phyloP scores from a whole-genome alignment of 2,888 invertebrate genomes.

The Rhamphomyia laevipes region DNA sequence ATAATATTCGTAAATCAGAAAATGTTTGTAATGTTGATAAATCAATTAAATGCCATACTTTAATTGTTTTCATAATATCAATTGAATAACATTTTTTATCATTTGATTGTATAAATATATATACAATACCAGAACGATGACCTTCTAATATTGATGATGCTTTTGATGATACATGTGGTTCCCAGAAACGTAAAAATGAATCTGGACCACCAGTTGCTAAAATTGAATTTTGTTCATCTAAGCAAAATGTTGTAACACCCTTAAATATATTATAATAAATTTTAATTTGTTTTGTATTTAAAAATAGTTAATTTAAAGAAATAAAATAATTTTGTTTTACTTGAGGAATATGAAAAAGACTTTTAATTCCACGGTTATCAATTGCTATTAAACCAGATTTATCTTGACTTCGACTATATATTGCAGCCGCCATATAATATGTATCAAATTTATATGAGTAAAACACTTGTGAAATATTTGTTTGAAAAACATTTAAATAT shows the following conservation, averaged over 20 bases:
- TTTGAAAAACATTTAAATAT: background rate
- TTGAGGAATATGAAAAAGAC: background rate
- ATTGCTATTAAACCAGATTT: background rate
- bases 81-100: conserved; percentile 59
- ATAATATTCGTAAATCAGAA: conserved; percentile 49
- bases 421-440: background rate
- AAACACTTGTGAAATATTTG: background rate
- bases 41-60: conserved; percentile 62
- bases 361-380: background rate
- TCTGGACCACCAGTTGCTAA: conserved; percentile 66
- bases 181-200: conserved; percentile 65
- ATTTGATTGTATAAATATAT: conserved; percentile 53
- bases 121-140: conserved; percentile 56
- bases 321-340: background rate
- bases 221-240: conserved; percentile 46
- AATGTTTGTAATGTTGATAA: conserved; percentile 57
- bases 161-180: conserved; percentile 60
- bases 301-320: no score
- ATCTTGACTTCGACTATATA: background rate
- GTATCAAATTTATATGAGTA: background rate
- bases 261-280: background rate
- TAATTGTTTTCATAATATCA: conserved; percentile 56
- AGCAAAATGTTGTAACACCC: conserved; percentile 46
- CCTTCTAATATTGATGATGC: conserved; percentile 52
- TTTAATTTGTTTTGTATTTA: no score